A percentile compares a stretch with the other conserved stretches of the same genome.
Evolutionary conservation across 2,113 vertebrate species (phyloP).

Genomic region (Ceratotherium simum): DNA sequence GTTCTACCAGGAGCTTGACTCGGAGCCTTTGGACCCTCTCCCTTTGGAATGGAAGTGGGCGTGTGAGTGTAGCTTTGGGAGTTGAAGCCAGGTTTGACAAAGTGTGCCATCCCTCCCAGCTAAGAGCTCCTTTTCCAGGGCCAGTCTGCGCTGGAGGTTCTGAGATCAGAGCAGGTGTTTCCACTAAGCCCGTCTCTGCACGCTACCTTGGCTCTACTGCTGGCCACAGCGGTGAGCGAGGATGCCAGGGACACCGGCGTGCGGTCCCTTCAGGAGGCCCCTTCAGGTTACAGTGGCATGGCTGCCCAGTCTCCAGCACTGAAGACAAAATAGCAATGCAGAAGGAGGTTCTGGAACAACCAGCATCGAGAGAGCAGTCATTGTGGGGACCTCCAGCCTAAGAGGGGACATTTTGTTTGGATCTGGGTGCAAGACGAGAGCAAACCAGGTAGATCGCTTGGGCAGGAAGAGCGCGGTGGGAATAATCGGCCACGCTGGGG

Average conservation of each 20-base stretch:
- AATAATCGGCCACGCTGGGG: background rate
- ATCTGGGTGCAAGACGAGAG: background rate
- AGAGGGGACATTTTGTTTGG: background rate
- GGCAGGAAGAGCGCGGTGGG: background rate
- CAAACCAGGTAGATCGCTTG: background rate
- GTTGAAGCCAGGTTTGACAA: background rate
- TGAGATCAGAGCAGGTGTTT: background rate
- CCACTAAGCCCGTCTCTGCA: background rate
- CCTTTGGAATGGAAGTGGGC: background rate
- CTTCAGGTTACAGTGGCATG: background rate
- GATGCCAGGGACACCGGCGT: background rate
- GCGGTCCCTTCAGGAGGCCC: background rate
- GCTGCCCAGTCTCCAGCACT: background rate
- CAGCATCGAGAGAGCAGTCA: background rate
- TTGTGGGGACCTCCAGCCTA: background rate
- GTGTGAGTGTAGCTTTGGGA: background rate
- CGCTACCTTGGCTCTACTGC: background rate
- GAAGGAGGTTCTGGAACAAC: background rate
- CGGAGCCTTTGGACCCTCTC: background rate
- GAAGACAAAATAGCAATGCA: background rate
- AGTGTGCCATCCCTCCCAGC: background rate
- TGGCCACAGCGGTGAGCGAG: background rate
- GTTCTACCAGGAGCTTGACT: background rate
- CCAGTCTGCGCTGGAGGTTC: background rate
- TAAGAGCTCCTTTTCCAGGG: background rate